Evolutionary conservation across 1,140 invertebrate species (phyloP).

Genomic region (Ceratina japonica): DNA sequence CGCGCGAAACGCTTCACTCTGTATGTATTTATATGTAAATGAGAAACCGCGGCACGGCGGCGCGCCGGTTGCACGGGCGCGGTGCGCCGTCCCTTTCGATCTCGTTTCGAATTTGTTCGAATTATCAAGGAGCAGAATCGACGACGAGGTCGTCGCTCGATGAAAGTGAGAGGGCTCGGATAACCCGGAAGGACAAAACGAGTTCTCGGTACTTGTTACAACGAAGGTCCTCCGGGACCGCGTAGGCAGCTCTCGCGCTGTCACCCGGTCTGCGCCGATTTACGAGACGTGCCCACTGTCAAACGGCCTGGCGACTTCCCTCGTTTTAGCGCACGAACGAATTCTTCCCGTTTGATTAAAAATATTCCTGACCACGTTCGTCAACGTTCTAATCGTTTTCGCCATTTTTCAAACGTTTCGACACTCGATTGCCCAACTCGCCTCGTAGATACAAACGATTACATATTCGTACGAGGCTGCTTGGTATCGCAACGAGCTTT

Average conservation of each 20-base stretch:
- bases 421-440: too few relatives aligned
- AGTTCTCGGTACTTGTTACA: slow-evolving; percentile 54
- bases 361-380: too few relatives aligned
- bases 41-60: too few relatives aligned
- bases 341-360: too few relatives aligned
- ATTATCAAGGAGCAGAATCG: slow-evolving; percentile 25
- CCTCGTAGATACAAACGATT: too few relatives aligned
- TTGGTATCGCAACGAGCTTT: not conserved
- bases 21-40: too few relatives aligned
- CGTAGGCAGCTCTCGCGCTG: slow-evolving; percentile 22
- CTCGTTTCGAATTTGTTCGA: slow-evolving; percentile 37
- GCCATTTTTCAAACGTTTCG: too few relatives aligned
- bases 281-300: not conserved
- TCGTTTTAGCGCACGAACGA: too few relatives aligned
- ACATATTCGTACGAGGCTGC: too few relatives aligned
- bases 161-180: slow-evolving; percentile 73
- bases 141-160: slow-evolving; percentile 72
- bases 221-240: slow-evolving; percentile 38
- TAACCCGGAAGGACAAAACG: slow-evolving; percentile 63
- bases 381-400: too few relatives aligned
- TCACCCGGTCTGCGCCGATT: slow-evolving; percentile 24
- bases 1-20: too few relatives aligned
- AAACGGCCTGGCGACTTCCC: not conserved
- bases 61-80: not conserved
- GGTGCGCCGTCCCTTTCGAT: slow-evolving; percentile 14